Conservation (phyloP, 2,888 invertebrate genomes). For the Drosophila bunnanda region DNA sequence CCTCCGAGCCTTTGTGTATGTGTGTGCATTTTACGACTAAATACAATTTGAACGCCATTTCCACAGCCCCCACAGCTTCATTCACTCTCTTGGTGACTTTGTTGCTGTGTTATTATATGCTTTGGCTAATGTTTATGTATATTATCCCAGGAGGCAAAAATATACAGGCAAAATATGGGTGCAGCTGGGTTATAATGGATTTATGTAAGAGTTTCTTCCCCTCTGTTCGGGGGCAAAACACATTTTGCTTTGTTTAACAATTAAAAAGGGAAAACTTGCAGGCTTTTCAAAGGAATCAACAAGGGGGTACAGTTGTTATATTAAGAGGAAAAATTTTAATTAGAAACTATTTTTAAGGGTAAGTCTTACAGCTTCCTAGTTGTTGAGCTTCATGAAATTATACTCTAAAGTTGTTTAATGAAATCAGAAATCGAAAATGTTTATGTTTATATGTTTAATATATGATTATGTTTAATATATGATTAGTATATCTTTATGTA, state of each 20-base stretch:
- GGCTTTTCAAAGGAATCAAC: neutral
- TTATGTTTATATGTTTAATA: too few relatives aligned
- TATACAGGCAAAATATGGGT: neutral
- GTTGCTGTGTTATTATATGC: constrained; percentile 39
- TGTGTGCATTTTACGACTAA: constrained; percentile 66
- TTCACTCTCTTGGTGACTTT: constrained; percentile 25
- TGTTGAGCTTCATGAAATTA: too few relatives aligned
- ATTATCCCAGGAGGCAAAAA: constrained; percentile 28
- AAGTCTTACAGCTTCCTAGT: neutral
- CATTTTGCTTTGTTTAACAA: constrained; percentile 10
- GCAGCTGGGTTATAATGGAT: neutral
- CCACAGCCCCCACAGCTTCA: neutral
- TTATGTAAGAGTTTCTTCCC: constrained; percentile 5
- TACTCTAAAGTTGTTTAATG: too few relatives aligned
- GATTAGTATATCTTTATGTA: too few relatives aligned
- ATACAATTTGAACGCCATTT: constrained; percentile 57
- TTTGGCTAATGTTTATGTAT: constrained; percentile 44
- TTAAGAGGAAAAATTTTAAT: neutral
- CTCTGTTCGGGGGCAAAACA: neutral
- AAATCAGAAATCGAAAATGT: too few relatives aligned
- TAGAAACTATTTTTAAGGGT: neutral
- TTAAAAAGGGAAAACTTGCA: constrained; percentile 7
- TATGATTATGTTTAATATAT: too few relatives aligned
- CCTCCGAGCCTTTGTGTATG: constrained; percentile 17
- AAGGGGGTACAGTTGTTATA: neutral